Evolutionary conservation across 2,113 vertebrate genomes (phyloP).

Genomic region (Carollia perspicillata): DNA sequence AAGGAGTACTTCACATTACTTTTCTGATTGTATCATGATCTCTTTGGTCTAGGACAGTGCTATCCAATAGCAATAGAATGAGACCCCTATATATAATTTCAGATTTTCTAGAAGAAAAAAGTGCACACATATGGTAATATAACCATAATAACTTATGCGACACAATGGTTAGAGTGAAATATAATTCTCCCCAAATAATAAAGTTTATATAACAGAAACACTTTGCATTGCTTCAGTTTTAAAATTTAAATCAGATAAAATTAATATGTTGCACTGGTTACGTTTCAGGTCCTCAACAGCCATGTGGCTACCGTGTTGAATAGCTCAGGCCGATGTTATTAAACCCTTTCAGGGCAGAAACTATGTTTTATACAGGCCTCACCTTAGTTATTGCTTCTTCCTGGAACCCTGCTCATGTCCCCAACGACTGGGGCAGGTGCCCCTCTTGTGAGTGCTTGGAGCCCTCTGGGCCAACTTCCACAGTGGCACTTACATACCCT

Average conservation of each 20-base stretch:
- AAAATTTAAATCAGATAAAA: neutral
- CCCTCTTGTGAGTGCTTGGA: fast-evolving
- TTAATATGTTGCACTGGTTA: neutral
- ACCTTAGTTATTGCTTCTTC: neutral
- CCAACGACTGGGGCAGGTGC: no score
- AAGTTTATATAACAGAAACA: neutral
- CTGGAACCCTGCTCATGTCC: neutral
- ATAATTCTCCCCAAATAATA: neutral
- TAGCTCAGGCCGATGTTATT: neutral
- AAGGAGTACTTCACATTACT: neutral
- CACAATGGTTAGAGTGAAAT: neutral
- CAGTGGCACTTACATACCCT: no score
- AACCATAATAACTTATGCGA: neutral
- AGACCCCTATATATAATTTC: neutral
- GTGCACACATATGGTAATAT: neutral
- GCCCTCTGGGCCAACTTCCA: neutral
- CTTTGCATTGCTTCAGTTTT: neutral
- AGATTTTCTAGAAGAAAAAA: constrained; percentile 9
- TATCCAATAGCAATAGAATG: neutral
- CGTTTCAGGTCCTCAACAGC: neutral
- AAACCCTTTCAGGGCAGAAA: neutral
- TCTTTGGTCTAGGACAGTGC: neutral
- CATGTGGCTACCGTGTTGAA: neutral
- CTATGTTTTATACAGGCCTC: neutral
- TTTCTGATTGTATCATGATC: neutral